Base-by-base conservation (phyloP, 2,888 invertebrate species). In the Bellardia pandia region DNA sequence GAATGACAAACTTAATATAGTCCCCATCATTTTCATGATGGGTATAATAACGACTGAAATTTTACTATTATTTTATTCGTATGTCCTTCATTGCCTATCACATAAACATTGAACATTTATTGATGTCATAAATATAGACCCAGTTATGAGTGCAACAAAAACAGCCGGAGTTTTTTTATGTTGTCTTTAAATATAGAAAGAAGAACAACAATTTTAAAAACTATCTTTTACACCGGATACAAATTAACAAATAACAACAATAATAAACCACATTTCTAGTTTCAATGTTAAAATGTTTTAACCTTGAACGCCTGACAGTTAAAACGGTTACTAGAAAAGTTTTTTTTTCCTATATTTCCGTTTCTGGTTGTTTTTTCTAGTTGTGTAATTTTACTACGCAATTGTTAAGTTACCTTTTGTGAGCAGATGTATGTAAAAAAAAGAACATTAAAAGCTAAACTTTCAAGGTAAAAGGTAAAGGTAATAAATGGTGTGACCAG, bases 251-350 rank as follows among this genome's bases (percentile, higher is more conserved):
- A 51, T n/a, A 51, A 51, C n/a, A 51, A 51, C 4, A 51, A 51
- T 2, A 45, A n/a, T 51, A 51, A 51, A 51, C 51, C 51, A 51
- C 51, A 51, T n/a, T 51, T 51, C n/a, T 51, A 51, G 6, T 6
- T 51, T 51, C 51, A 51, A 51, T n/a, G 51, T 51, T 51, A n/a
- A 5, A 51, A 51, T n/a, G n/a, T 51, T n/a, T n/a, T 51, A 51
- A 14, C 51, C n/a, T 51, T 51, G 51, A 51, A 51, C n/a, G 6
- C 51, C 3, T 3, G n/a, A 11, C 45, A 45, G 9, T 45, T 45
- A 45, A 45, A 51, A 51, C 51, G n/a, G n/a, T 51, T 14, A 6
- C n/a, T 51, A 5, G 23, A 23, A 23, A 23, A 37, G n/a, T 51
- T 51, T 51, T 51, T 51, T n/a, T n/a, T 6, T n/a, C 6, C 11